A percentile compares a stretch with the other conserved stretches of the same genome.
These are phyloP conservation scores for Drosophila carrolli DNA, from an alignment of 1,140 invertebrate species.

Conservation along the genomic window DNA sequence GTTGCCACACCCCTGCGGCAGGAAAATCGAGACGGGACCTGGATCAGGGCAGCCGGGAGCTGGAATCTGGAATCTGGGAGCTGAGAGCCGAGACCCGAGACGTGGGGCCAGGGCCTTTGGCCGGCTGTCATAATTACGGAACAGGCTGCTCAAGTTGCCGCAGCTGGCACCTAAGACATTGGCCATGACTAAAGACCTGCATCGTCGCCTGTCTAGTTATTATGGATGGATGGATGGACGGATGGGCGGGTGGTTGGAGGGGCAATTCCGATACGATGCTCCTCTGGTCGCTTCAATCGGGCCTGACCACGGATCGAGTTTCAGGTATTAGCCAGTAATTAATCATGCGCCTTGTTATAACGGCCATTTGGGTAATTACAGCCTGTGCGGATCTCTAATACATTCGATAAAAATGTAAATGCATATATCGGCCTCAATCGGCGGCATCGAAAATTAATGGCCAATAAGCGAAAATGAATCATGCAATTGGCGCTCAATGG, in stretches of 20 bases:
- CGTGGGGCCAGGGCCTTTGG: slow-evolving; percentile 21
- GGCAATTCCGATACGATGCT: not conserved
- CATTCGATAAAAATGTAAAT: slow-evolving; percentile 68
- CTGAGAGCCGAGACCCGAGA: not conserved
- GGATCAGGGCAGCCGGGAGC: slow-evolving; percentile 5
- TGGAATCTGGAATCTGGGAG: slow-evolving; percentile 11
- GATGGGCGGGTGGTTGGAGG: slow-evolving; percentile 13
- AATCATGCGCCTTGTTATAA: slow-evolving; percentile 63
- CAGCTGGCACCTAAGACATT: slow-evolving; percentile 38
- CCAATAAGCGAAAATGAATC: slow-evolving; percentile 72
- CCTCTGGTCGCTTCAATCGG: slow-evolving; percentile 15
- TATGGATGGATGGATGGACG: slow-evolving; percentile 27
- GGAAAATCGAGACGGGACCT: slow-evolving; percentile 29
- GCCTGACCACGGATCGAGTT: slow-evolving; percentile 57
- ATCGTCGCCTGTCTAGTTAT: slow-evolving; percentile 36
- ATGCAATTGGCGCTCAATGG: slow-evolving; percentile 66
- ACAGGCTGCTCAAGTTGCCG: slow-evolving; percentile 54
- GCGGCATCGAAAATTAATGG: slow-evolving; percentile 64
- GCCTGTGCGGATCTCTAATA: slow-evolving; percentile 56
- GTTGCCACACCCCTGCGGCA: slow-evolving; percentile 40
- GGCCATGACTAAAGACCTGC: slow-evolving; percentile 28
- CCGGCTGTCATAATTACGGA: slow-evolving; percentile 67
- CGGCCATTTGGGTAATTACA: slow-evolving; percentile 59
- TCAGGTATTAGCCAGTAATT: slow-evolving; percentile 70
- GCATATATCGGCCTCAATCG: slow-evolving; percentile 38